Evolutionary conservation across 2,113 vertebrate species (phyloP), one percentile per base, ranked within the genome.

Genomic region (Festucalex cinctus): DNA sequence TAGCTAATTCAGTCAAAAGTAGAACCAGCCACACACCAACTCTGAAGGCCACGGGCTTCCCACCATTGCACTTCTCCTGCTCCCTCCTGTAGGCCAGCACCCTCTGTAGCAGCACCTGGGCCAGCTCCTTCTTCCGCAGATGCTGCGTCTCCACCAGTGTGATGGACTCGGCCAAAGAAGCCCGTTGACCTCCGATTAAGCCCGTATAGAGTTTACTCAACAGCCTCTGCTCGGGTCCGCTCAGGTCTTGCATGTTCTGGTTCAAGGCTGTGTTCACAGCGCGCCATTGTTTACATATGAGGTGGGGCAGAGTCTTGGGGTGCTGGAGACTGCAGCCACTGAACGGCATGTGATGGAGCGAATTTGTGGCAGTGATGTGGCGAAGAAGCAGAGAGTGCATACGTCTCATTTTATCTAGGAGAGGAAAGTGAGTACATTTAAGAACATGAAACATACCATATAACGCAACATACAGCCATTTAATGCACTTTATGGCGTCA

Each of bases 111-210:
- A 99, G 93, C 69, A 94, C 91, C 88, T 96, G 96, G 0, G 96
- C 95, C 72, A 99, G 71, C 79, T 94, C 92, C 73, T 94, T 97
- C 78, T 98, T 98, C 79, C 94, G 91, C 49, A 77, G 87, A 70
- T 98, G 94, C 85, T 94, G 92, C 7, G 95, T 98, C 86, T 99
- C 97, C 78, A 96, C 83, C 28, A 99, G 90, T 1, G 97, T 99
- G 88, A 99, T 98, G 59, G 93, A 93, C 90, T 98, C 95, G 0
- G 97, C 97, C 78, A 99, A 88, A 77, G 92, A 93, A 8, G 97
- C 93, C 73, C 97, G 92, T 0, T 95, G 94, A 10, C 95, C 93
- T 41, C 88, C 84, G 57, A 95, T 85, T 60, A 99, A 87, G 22
- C 97, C 97, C 0, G 57, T 79, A 49, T 94, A 96, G 65, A 98